Conservation (phyloP, 2,888 invertebrate genomes). For the Cecidostiba fungosa region DNA sequence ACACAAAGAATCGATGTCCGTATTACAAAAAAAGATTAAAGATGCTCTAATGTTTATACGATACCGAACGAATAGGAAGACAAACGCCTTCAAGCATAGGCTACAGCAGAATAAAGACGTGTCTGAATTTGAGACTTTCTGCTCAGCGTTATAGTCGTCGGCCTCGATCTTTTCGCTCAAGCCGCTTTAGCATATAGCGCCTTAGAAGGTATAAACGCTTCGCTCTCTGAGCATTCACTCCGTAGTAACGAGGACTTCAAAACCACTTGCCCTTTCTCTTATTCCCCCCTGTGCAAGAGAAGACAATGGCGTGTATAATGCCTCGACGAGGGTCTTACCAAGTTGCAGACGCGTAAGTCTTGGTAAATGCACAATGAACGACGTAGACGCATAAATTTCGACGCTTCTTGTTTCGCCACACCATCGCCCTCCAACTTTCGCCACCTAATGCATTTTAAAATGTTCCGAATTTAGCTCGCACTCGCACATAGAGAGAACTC, state of each 20-base stretch:
- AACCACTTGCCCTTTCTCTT: conserved; percentile 9
- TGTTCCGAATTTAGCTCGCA: neutral
- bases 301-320: conserved; percentile 26
- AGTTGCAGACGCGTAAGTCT: conserved; percentile 36
- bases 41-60: neutral
- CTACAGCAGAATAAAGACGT: neutral
- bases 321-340: conserved; percentile 30
- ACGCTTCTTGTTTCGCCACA: conserved; percentile 7
- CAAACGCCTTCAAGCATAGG: neutral
- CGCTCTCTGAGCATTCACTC: conserved; percentile 9
- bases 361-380: conserved; percentile 48
- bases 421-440: neutral
- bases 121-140: conserved; percentile 3
- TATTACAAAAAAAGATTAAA: neutral
- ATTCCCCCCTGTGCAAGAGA: neutral
- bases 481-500: neutral
- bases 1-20: neutral
- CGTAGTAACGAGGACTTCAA: conserved; percentile 26
- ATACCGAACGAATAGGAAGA: neutral
- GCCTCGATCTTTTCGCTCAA: conserved; percentile 23
- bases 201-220: conserved; percentile 15
- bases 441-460: conserved; percentile 6
- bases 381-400: conserved; percentile 51
- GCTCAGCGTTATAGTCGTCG: neutral
- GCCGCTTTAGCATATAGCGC: neutral